Conservation (phyloP, 2,113 vertebrate species). For the Thalassoma bifasciatum region DNA sequence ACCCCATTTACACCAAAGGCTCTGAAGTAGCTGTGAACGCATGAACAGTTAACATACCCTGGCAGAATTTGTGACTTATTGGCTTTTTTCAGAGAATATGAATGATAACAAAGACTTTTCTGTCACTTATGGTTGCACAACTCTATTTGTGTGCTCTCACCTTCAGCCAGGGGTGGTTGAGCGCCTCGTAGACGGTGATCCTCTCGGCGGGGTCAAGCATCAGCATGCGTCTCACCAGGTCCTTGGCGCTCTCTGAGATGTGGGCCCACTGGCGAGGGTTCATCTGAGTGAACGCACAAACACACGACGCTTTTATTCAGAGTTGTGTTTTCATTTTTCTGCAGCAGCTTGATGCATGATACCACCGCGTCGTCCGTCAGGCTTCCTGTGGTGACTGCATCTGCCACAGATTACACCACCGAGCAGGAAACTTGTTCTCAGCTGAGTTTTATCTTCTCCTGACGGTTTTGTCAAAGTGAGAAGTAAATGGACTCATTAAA, state of each 20-base stretch:
- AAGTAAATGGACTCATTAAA: neutral
- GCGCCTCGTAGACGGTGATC: constrained; percentile 98
- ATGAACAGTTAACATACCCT: too few relatives aligned
- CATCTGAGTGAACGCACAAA: constrained; percentile 84
- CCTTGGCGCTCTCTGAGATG: constrained; percentile 99
- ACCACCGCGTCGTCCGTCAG: neutral
- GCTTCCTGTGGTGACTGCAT: constrained; percentile 17
- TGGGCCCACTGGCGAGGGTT: constrained; percentile 98
- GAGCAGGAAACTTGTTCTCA: constrained; percentile 27
- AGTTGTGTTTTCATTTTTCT: neutral
- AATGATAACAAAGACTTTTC: too few relatives aligned
- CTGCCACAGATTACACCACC: constrained; percentile 29
- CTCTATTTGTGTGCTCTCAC: constrained; percentile 66
- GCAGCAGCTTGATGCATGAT: constrained; percentile 15
- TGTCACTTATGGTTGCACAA: too few relatives aligned
- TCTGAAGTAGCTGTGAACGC: too few relatives aligned
- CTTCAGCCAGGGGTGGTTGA: constrained; percentile 99
- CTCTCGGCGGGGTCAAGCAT: constrained; percentile 99
- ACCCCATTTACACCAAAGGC: too few relatives aligned
- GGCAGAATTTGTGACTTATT: too few relatives aligned
- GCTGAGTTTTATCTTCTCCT: neutral
- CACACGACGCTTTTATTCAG: neutral
- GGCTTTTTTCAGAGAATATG: too few relatives aligned
- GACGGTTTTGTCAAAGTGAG: neutral
- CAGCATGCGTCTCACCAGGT: constrained; percentile 97